Evolutionary conservation across 2,797 vertebrate genomes (phyloP).

Genomic region (Poecilia picta): DNA sequence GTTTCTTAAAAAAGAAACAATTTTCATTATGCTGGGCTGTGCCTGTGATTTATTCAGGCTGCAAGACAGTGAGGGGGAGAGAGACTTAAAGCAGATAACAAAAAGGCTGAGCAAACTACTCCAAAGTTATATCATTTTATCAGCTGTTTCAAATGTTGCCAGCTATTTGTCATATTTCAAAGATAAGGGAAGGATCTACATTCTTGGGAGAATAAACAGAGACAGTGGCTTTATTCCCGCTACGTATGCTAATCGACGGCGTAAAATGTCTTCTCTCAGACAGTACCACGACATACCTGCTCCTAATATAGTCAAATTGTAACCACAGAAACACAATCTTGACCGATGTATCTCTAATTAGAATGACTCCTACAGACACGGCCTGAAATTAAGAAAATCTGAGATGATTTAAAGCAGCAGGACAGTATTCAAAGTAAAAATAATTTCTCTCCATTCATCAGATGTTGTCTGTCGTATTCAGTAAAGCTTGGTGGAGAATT

Average conservation of each 20-base stretch:
- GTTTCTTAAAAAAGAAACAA: background rate
- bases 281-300: background rate
- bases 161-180: background rate
- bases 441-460: conserved; percentile 20
- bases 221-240: background rate
- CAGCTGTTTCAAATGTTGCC: background rate
- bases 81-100: background rate
- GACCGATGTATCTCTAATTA: background rate
- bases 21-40: background rate
- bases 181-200: background rate
- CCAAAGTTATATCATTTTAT: background rate
- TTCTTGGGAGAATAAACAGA: background rate
- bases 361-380: conserved; percentile 5
- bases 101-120: background rate
- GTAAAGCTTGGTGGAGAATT: conserved; percentile 20
- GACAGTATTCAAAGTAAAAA: conserved; percentile 6
- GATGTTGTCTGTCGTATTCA: conserved; percentile 29
- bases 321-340: background rate
- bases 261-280: background rate
- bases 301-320: background rate
- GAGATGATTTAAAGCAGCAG: background rate
- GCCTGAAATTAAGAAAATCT: conserved; percentile 14
- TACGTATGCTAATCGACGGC: background rate
- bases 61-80: background rate
- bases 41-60: background rate